These are phyloP conservation scores for Perithous albicinctus DNA, from an alignment of 2,888 invertebrate species.

Conservation along the genomic window DNA sequence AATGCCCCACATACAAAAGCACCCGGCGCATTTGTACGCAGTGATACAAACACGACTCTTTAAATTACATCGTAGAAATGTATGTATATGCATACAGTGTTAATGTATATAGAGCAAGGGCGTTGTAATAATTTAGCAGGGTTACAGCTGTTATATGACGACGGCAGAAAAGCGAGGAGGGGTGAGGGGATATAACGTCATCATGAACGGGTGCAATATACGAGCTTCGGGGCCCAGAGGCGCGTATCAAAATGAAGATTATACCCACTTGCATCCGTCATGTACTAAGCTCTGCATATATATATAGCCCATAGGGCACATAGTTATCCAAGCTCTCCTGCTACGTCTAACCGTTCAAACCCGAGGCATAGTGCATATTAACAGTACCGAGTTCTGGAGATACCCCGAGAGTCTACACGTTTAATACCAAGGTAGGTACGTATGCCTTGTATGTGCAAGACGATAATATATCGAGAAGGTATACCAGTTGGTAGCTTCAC, in stretches of 20 bases:
- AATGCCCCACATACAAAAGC: not conserved
- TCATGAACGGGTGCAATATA: constrained; percentile 55
- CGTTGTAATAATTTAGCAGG: constrained; percentile 43
- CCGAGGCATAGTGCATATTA: constrained; percentile 12
- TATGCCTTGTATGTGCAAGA: constrained; percentile 21
- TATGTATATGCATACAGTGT: not conserved
- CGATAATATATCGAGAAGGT: constrained; percentile 29
- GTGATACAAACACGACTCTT: not conserved
- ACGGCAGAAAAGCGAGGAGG: not conserved
- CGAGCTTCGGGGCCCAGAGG: constrained; percentile 50
- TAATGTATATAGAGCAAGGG: not conserved
- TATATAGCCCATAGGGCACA: constrained; percentile 24
- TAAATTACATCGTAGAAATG: not conserved
- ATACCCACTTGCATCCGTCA: constrained; percentile 58
- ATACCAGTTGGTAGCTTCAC: constrained; percentile 11
- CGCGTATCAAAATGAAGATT: constrained; percentile 63
- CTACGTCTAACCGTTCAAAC: constrained; percentile 37
- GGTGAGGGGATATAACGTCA: constrained; percentile 6
- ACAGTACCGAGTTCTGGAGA: constrained; percentile 8
- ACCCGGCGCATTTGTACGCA: not conserved
- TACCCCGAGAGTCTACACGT: not conserved
- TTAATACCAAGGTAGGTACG: not conserved
- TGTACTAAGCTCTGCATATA: constrained; percentile 12
- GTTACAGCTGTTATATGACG: constrained; percentile 8
- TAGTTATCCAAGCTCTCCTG: constrained; percentile 42